These are phyloP conservation scores for Xyrichtys novacula DNA, from an alignment of 2,797 vertebrate species.

Conservation along the genomic window DNA sequence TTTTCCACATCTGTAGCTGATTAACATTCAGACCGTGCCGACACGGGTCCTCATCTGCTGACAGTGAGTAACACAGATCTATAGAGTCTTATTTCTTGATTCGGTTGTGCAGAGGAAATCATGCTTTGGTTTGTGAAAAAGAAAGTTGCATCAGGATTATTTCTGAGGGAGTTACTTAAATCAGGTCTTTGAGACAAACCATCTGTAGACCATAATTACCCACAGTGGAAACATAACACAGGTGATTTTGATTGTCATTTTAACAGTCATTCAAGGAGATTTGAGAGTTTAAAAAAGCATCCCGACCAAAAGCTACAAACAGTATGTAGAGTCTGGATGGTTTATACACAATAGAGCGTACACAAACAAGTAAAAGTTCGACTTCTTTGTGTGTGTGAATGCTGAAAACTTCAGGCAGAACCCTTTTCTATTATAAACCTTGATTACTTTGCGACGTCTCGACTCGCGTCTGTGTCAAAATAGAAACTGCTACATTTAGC, in stretches of 20 bases:
- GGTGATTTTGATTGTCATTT: conserved; percentile 3
- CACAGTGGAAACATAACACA: conserved; percentile 8
- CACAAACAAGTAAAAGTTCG: conserved; percentile 6
- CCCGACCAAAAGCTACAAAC: conserved; percentile 23
- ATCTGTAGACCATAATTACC: background rate
- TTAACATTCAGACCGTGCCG: conserved; percentile 44
- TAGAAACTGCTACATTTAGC: background rate
- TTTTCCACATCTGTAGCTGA: conserved; percentile 10
- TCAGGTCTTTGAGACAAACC: background rate
- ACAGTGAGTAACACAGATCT: conserved; percentile 9
- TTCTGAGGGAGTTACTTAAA: conserved; percentile 1
- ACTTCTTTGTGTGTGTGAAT: conserved; percentile 5
- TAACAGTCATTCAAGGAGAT: conserved; percentile 11
- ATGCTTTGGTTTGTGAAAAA: conserved; percentile 8
- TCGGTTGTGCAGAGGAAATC: background rate
- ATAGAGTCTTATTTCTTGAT: background rate
- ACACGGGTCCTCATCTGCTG: background rate
- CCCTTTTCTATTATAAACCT: background rate
- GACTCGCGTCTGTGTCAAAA: conserved; percentile 1
- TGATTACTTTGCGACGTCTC: background rate
- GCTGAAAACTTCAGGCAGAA: conserved; percentile 28
- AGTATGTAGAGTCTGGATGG: conserved; percentile 13
- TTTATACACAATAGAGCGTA: conserved; percentile 6
- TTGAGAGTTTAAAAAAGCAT: background rate
- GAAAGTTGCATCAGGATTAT: background rate